Conservation (phyloP, 92 coral and sea anemone species). For the Epizoanthus ramosus region DNA sequence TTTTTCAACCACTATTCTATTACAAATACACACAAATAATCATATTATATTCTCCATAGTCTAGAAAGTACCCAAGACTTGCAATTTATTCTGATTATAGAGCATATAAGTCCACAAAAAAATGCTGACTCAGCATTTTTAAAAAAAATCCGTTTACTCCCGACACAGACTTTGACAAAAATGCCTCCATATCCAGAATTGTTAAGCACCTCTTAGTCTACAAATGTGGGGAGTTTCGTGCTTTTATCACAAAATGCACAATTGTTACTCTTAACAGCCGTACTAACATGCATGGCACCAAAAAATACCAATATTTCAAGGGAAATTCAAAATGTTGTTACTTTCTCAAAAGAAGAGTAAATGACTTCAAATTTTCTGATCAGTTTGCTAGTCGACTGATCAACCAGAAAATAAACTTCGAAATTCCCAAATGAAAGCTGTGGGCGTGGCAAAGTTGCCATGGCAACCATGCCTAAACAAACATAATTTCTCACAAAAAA, state of each 20-base stretch:
- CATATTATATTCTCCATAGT: not conserved
- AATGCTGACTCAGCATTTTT: too few relatives aligned
- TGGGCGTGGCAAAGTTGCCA: too few relatives aligned
- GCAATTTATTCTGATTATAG: not conserved
- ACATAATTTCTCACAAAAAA: too few relatives aligned
- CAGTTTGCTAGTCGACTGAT: too few relatives aligned
- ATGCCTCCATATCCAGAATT: constrained; percentile 39
- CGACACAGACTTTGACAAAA: not conserved
- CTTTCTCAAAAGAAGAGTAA: too few relatives aligned
- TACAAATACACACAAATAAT: not conserved
- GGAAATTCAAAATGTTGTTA: too few relatives aligned
- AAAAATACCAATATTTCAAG: too few relatives aligned
- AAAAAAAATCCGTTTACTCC: constrained; percentile 14
- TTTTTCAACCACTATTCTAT: constrained; percentile 8
- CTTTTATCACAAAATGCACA: constrained; percentile 1
- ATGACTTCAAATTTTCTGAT: too few relatives aligned
- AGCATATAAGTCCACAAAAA: not conserved
- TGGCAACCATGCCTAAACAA: too few relatives aligned
- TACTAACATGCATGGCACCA: too few relatives aligned
- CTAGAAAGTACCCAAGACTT: not conserved
- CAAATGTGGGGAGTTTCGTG: constrained; percentile 15
- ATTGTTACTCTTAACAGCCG: not conserved
- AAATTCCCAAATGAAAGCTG: too few relatives aligned
- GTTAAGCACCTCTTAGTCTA: constrained; percentile 22
- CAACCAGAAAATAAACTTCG: too few relatives aligned